Evolutionary conservation across 2,888 invertebrate species (phyloP).

Genomic region (Rutpela maculata): DNA sequence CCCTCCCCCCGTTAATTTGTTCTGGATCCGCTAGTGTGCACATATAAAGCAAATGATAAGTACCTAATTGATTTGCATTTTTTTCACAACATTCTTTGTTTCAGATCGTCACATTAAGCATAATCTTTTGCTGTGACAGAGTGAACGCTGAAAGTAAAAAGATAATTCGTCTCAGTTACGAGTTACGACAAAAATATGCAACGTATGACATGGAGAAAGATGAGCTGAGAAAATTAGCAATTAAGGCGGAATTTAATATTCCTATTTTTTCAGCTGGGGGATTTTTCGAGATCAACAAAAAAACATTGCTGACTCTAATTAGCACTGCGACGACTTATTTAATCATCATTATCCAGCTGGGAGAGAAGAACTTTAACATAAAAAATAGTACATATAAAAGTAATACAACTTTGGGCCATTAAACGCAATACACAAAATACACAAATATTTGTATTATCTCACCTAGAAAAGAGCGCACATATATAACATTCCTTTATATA

Average conservation of each 20-base stretch:
- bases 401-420: not conserved
- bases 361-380: slow-evolving; percentile 22
- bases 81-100: slow-evolving; percentile 16
- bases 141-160: slow-evolving; percentile 36
- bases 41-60: too few species aligned
- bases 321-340: slow-evolving; percentile 43
- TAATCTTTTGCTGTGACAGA: slow-evolving; percentile 38
- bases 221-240: slow-evolving; percentile 35
- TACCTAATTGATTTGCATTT: too few species aligned
- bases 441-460: too few species aligned
- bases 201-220: slow-evolving; percentile 34
- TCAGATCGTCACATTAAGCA: slow-evolving; percentile 23
- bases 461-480: too few species aligned
- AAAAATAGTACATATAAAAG: not conserved
- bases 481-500: too few species aligned
- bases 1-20: too few species aligned
- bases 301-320: slow-evolving; percentile 40
- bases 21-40: too few species aligned
- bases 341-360: slow-evolving; percentile 49
- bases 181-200: slow-evolving; percentile 10
- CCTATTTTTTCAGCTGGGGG: slow-evolving; percentile 39
- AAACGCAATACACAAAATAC: too few species aligned
- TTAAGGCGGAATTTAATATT: slow-evolving; percentile 18
- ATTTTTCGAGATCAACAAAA: slow-evolving; percentile 42
- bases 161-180: slow-evolving; percentile 26